Percentiles rank a stretch among this genome's conserved stretches.
These are phyloP conservation scores for Halcyon badia DNA, from an alignment of 2,797 vertebrate species.

Conservation along the genomic window DNA sequence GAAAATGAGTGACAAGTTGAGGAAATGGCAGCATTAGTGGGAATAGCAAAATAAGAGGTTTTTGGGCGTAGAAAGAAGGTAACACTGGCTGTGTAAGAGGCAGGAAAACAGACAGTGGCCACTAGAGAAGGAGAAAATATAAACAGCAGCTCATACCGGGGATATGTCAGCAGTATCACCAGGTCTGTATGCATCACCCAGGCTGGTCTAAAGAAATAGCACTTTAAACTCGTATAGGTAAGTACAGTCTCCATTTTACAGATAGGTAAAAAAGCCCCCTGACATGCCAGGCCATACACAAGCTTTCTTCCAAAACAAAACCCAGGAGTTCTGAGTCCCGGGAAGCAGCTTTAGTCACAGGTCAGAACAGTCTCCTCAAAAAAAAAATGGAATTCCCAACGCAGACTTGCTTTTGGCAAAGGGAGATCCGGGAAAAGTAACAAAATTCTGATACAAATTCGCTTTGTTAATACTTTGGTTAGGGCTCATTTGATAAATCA, in stretches of 20 bases:
- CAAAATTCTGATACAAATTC: accelerated
- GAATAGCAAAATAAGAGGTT: not conserved
- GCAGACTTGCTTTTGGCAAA: not conserved
- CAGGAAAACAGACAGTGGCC: not conserved
- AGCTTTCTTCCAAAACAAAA: not conserved
- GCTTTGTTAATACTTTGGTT: not conserved
- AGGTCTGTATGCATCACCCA: accelerated
- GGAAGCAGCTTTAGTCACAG: not conserved
- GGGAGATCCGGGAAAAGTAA: not conserved
- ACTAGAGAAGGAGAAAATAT: not conserved
- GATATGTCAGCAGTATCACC: accelerated
- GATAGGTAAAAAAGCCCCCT: no score
- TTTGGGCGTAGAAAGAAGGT: not conserved
- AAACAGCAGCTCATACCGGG: no score
- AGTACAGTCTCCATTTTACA: not conserved
- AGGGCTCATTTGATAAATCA: not conserved
- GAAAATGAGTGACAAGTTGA: constrained; percentile 31
- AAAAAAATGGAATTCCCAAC: not conserved
- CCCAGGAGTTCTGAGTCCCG: not conserved
- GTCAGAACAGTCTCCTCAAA: accelerated
- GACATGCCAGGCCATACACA: accelerated
- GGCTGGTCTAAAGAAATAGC: not conserved
- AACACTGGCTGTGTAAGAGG: not conserved
- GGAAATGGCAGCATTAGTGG: constrained; percentile 33
- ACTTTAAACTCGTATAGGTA: accelerated